Percentiles rank a stretch among this genome's conserved stretches.
Conservation (phyloP, 2,888 invertebrate species). For the Ramazzottius varieornatus region DNA sequence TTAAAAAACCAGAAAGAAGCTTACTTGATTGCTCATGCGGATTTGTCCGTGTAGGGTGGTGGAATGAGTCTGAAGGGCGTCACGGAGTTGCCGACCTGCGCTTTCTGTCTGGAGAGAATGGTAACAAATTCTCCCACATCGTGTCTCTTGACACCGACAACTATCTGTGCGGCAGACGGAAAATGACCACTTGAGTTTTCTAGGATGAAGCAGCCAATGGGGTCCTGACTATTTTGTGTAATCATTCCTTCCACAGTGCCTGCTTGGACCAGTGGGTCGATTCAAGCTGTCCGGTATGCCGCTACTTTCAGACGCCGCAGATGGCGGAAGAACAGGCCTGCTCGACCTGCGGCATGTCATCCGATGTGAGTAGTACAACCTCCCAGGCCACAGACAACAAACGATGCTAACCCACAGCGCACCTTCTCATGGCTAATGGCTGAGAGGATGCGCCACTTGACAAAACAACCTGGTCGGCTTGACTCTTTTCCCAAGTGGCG, state of each 20-base stretch:
- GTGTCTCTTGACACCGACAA: too few relatives aligned
- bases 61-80: slow-evolving; percentile 35
- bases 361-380: not conserved
- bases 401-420: too few relatives aligned
- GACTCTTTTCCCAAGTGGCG: too few relatives aligned
- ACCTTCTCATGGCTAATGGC: too few relatives aligned
- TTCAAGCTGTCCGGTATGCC: slow-evolving; percentile 87
- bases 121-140: too few relatives aligned
- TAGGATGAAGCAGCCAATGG: slow-evolving; percentile 92
- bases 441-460: too few relatives aligned
- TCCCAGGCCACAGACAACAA: too few relatives aligned
- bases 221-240: slow-evolving; percentile 83
- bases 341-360: slow-evolving; percentile 32
- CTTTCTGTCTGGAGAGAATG: slow-evolving; percentile 71
- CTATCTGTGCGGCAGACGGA: too few relatives aligned
- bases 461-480: too few relatives aligned
- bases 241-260: slow-evolving; percentile 85
- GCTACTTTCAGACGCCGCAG: slow-evolving; percentile 60
- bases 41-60: slow-evolving; percentile 16
- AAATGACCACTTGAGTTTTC: slow-evolving; percentile 8
- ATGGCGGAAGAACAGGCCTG: slow-evolving; percentile 41
- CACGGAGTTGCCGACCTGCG: slow-evolving; percentile 85
- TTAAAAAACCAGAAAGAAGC: not conserved
- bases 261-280: slow-evolving; percentile 91
- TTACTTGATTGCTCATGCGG: not conserved